Evolutionary conservation across 2,113 vertebrate species (phyloP), one percentile per base, ranked within the genome.

Genomic region (Lagopus leucura): DNA sequence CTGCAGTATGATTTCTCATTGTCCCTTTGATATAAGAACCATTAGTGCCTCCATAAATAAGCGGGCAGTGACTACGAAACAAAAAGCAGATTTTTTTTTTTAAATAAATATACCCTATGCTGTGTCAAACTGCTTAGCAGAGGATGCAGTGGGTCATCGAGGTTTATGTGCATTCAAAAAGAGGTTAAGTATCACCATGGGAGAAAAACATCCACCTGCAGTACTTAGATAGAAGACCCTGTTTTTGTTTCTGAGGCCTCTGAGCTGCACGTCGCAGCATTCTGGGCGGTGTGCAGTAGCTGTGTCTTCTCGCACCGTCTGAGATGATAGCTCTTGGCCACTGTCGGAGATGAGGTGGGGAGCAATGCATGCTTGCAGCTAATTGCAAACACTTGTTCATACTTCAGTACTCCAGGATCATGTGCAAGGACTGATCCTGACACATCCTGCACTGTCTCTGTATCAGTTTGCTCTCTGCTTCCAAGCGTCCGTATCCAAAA

Each of bases 261-360:
- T 6, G 60, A 63, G 60, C 64, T 77, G 55, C 0, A 0, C 25
- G 3, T 70, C n/a, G 8, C 36, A 55, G 34, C 14, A 5, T 13
- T n/a, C 45, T 1, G 1, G 34, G 43, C 57, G 64, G 63, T 18
- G 11, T 0, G 0, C 0, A 0, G 38, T 19, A 8, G 17, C 54
- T 48, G 1, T 17, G 30, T 10, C 36, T 24, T 7, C 32, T 72
- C 21, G 7, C 30, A n/a, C 58, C 10, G 58, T 27, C 65, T 40
- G 5, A 28, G 71, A 48, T 8, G 34, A 5, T 13, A 5, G 22
- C 38, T 50, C 67, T 69, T 48, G 74, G 40, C 55, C 43, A 2
- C 36, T 17, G n/a, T 4, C 24, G 20, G 67, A 42, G 66, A 43
- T 11, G 48, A 43, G 48, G 3, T 25, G 6, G 38, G 8, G 54